phyloP scores from a whole-genome alignment of 1,140 invertebrate species.

The Sesamia nonagrioides region DNA sequence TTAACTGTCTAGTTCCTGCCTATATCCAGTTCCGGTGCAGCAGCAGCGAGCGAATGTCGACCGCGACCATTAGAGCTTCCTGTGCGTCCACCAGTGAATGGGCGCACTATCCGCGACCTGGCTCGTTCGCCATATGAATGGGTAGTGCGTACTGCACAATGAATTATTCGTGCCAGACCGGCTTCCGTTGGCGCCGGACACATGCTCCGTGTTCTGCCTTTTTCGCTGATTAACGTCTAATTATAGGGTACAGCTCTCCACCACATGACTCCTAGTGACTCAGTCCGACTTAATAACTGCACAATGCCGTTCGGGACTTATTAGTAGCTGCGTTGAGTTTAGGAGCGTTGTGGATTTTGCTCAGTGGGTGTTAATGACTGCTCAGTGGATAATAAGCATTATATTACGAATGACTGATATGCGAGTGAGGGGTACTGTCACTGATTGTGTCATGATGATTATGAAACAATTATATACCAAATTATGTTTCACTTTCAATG shows the following conservation, averaged over 20 bases:
- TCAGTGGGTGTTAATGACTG: slow-evolving; percentile 62
- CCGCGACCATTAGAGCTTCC: slow-evolving; percentile 79
- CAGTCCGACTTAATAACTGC: slow-evolving; percentile 72
- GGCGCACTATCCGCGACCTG: slow-evolving; percentile 70
- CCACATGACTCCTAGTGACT: slow-evolving; percentile 79
- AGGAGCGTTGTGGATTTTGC: slow-evolving; percentile 60
- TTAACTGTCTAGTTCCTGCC: slow-evolving; percentile 75
- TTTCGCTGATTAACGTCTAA: slow-evolving; percentile 86
- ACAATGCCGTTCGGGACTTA: slow-evolving; percentile 70
- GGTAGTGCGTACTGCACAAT: slow-evolving; percentile 77
- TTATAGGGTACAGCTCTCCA: slow-evolving; percentile 82
- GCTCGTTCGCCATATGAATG: slow-evolving; percentile 77
- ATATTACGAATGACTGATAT: neutral
- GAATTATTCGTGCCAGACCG: slow-evolving; percentile 80
- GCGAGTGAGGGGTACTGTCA: slow-evolving; percentile 22
- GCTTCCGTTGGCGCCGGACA: slow-evolving; percentile 84
- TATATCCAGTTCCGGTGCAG: slow-evolving; percentile 73
- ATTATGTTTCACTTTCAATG: slow-evolving; percentile 13
- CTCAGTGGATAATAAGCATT: slow-evolving; percentile 29
- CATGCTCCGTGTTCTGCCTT: slow-evolving; percentile 80
- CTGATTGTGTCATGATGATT: slow-evolving; percentile 33
- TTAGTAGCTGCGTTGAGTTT: slow-evolving; percentile 64
- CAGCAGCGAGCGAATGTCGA: slow-evolving; percentile 57
- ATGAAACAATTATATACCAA: neutral
- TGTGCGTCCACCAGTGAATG: slow-evolving; percentile 73